Evolutionary conservation across 2,113 vertebrate genomes (phyloP).

Genomic region (Octodon degus): DNA sequence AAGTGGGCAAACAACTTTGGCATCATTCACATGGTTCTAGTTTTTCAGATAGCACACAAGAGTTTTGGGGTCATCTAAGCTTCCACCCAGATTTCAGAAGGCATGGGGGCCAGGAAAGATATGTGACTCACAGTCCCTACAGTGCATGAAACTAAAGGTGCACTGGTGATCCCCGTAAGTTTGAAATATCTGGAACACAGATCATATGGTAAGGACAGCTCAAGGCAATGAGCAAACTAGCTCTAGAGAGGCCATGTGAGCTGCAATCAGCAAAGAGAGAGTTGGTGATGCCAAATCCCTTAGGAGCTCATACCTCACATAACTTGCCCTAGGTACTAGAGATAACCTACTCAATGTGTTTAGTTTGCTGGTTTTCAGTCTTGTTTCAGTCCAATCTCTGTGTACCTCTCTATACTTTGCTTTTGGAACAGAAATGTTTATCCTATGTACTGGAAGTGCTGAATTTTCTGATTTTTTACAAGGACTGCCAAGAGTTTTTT

Average conservation of each 20-base stretch:
- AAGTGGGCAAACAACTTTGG: neutral
- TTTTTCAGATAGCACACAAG: neutral
- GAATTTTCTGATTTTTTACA: neutral
- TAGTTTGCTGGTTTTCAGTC: neutral
- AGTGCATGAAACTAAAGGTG: neutral
- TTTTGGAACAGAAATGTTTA: neutral
- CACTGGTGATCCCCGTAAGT: neutral
- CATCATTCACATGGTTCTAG: neutral
- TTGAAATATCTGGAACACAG: neutral
- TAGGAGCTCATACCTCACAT: neutral
- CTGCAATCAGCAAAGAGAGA: neutral
- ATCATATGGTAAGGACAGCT: neutral
- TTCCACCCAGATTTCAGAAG: neutral
- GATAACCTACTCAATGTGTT: neutral
- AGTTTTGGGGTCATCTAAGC: neutral
- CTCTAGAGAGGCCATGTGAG: neutral
- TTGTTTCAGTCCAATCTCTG: neutral
- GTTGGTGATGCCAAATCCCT: neutral
- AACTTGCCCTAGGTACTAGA: neutral
- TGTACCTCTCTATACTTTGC: neutral
- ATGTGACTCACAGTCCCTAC: neutral
- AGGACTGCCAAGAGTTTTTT: neutral
- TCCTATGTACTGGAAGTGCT: neutral
- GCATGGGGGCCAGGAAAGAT: neutral
- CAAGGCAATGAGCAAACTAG: neutral